phyloP scores from a whole-genome alignment of 1,140 invertebrate species.

The Halyomorpha halys region DNA sequence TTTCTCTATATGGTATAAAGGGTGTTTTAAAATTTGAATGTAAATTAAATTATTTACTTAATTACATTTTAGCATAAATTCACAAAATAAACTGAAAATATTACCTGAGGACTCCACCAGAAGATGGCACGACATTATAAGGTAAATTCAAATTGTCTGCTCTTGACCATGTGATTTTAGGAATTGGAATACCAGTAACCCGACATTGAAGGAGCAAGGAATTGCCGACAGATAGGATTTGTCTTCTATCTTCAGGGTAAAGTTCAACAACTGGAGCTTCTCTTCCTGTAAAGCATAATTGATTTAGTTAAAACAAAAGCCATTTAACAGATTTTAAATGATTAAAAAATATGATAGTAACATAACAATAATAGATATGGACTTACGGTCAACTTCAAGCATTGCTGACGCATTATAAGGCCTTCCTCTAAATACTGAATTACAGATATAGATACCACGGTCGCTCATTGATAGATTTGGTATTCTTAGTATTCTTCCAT shows the following conservation, averaged over 20 bases:
- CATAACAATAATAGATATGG: neutral
- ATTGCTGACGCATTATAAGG: constrained; percentile 55
- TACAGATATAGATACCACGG: constrained; percentile 46
- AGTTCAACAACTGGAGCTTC: constrained; percentile 68
- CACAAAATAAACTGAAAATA: too few species aligned
- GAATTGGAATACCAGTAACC: constrained; percentile 63
- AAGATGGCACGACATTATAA: constrained; percentile 48
- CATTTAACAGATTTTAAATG: neutral
- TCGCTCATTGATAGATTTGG: constrained; percentile 51
- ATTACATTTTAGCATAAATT: too few species aligned
- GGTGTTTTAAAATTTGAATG: too few species aligned
- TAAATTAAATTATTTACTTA: too few species aligned
- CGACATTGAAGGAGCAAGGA: constrained; percentile 68
- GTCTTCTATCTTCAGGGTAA: constrained; percentile 55
- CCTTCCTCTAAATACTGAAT: constrained; percentile 39
- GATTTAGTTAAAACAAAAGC: constrained; percentile 1
- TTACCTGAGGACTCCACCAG: constrained; percentile 58
- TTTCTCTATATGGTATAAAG: too few species aligned
- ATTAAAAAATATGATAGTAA: neutral
- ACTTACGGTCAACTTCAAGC: constrained; percentile 80
- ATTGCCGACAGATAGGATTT: constrained; percentile 46
- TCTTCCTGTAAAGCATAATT: constrained; percentile 48
- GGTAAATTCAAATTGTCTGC: constrained; percentile 54
- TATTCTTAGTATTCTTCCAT: constrained; percentile 59
- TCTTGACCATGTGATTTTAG: constrained; percentile 65